Conservation (phyloP, 2,888 invertebrate species). For the Platypus cylindrus region DNA sequence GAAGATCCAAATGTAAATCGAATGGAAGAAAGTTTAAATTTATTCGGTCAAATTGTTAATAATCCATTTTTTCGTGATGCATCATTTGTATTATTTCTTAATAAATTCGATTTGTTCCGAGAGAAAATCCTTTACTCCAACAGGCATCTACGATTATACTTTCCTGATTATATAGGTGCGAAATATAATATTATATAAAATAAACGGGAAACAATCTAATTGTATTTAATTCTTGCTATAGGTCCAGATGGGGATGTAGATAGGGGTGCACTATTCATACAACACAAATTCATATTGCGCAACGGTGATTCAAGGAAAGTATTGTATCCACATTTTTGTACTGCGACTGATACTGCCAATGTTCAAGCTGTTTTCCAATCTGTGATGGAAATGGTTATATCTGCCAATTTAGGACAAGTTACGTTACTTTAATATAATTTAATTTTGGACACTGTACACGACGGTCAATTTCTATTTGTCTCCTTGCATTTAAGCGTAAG, state of each 20-base stretch:
- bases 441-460: too few species aligned
- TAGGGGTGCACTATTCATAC: constrained; percentile 47
- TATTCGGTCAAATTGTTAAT: constrained; percentile 51
- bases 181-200: not conserved
- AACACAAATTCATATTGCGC: constrained; percentile 45
- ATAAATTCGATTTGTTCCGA: constrained; percentile 51
- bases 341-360: constrained; percentile 53
- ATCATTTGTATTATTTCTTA: constrained; percentile 49
- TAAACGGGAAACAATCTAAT: not conserved
- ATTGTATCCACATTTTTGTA: constrained; percentile 52
- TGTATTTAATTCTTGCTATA: constrained; percentile 22
- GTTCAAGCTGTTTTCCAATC: constrained; percentile 53
- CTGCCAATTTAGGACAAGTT: constrained; percentile 46
- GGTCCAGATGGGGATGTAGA: constrained; percentile 51
- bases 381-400: constrained; percentile 52
- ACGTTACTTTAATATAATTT: constrained; percentile 35
- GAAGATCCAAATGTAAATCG: constrained; percentile 50
- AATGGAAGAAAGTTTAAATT: constrained; percentile 47
- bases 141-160: constrained; percentile 46
- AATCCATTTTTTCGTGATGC: constrained; percentile 50
- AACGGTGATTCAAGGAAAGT: constrained; percentile 45
- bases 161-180: constrained; percentile 44
- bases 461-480: too few species aligned
- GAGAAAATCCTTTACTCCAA: constrained; percentile 51
- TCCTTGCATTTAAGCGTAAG: too few species aligned